phyloP scores from a whole-genome alignment of 2,113 vertebrate genomes.

The Callocephalon fimbriatum region DNA sequence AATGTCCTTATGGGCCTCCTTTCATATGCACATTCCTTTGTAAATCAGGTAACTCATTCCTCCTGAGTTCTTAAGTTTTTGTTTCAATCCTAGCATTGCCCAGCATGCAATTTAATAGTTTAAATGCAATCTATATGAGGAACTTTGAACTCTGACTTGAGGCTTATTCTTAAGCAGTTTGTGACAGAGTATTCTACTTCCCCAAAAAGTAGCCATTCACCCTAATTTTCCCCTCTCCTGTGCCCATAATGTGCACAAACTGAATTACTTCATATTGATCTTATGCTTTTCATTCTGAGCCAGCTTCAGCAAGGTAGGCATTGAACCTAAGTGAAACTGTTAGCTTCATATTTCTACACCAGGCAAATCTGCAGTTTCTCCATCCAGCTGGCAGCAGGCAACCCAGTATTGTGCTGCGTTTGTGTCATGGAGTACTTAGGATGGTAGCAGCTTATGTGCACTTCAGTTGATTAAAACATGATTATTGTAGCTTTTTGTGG shows the following conservation, averaged over 20 bases:
- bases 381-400: neutral
- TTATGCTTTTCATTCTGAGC: neutral
- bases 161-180: neutral
- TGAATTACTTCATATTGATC: neutral
- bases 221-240: neutral
- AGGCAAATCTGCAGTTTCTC: neutral
- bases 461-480: constrained; percentile 19
- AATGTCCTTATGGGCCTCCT: neutral
- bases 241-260: neutral
- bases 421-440: neutral
- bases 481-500: constrained; percentile 38
- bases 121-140: neutral
- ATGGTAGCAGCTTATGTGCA: neutral
- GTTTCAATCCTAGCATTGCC: neutral
- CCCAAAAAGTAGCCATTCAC: neutral
- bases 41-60: neutral
- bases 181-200: neutral
- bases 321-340: neutral
- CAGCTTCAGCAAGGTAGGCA: neutral
- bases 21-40: neutral
- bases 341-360: neutral
- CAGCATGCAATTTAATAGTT: neutral
- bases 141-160: neutral
- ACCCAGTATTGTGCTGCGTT: neutral
- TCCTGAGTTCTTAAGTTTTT: neutral